Base-by-base conservation (phyloP, 2,888 invertebrate genomes). In the Tetrapedia diversipes region DNA sequence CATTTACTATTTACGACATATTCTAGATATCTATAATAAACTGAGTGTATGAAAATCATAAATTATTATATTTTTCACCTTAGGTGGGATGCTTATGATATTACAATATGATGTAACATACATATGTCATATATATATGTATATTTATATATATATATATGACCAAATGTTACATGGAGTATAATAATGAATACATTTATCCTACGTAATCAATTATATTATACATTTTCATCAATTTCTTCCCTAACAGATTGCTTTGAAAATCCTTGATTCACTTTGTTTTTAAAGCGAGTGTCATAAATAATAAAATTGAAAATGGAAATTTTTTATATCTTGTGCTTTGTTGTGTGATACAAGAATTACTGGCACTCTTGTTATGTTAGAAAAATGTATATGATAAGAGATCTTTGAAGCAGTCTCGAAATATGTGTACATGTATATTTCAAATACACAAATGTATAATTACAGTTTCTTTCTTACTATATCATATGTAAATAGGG, bases 21-120 rank as follows among this genome's bases (percentile, higher is more conserved):
- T 81, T 79, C 89, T 89, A 90, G 75, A 79, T 90, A 88, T 85
- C 73, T 83, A 87, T 88, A 86, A 71, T 83, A 79, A 89, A 90
- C 86, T 86, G 89, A 88, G 88, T 87, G 87, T 90, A 90, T 89
- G 90, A 82, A 85, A 91, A 90, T 90, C 88, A 87, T 89, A 90
- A 88, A 88, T 87, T 90, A 88, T 88, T 89, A 89, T 85, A 89
- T 87, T 86, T 76, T 88, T 87, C 89, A 88, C 85, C 87, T 86
- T 89, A 89, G 90, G 89, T 91, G 88, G 89, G 89, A 89, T 88
- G 82, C 87, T 89, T 90, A 89, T 76, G 86, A 86, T 84, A 81
- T 87, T 73, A 75, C 66, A 85, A 85, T 86, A 87, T 79, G 82
- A 85, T 83, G 80, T 81, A 85, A 82, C 78, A 71, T 81, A 84